phyloP scores from a whole-genome alignment of 2,888 invertebrate species.

The Anagyrus pseudococci region DNA sequence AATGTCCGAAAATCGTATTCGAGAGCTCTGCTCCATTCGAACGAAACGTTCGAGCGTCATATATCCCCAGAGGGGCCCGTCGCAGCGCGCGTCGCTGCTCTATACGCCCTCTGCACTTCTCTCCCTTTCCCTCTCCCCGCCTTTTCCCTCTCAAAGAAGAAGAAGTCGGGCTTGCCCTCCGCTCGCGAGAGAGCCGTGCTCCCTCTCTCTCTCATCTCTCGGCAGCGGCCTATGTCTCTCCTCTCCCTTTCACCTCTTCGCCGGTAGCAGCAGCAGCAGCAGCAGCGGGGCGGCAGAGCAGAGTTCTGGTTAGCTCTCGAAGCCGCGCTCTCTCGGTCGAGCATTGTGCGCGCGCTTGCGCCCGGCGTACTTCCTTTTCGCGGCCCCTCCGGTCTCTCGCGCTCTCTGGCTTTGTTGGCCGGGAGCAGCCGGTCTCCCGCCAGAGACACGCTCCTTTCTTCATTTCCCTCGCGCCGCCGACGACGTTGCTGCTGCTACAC shows the following conservation, averaged over 20 bases:
- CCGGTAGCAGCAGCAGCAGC: no score
- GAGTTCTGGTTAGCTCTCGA: neutral
- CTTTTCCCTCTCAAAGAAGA: no score
- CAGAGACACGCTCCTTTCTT: neutral
- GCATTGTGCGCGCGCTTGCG: neutral
- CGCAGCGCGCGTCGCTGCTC: neutral
- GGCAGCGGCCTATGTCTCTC: neutral
- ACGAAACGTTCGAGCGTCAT: no score
- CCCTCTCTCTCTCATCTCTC: no score
- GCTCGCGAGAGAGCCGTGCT: no score
- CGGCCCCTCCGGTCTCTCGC: neutral
- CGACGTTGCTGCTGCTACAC: no score
- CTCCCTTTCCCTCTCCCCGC: neutral
- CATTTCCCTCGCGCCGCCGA: neutral
- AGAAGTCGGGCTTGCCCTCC: no score
- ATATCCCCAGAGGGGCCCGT: no score
- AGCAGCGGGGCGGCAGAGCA: no score
- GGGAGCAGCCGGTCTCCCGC: neutral
- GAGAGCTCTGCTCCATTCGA: neutral
- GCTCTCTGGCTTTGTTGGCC: neutral
- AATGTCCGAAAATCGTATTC: neutral
- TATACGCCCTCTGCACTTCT: conserved; percentile 22
- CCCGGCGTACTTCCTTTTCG: neutral
- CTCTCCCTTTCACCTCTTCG: conserved; percentile 2
- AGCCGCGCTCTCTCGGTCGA: neutral